Evolutionary conservation across 1,140 invertebrate genomes (phyloP), one percentile per base, ranked within the genome.

Genomic region (Sinonovacula constricta): DNA sequence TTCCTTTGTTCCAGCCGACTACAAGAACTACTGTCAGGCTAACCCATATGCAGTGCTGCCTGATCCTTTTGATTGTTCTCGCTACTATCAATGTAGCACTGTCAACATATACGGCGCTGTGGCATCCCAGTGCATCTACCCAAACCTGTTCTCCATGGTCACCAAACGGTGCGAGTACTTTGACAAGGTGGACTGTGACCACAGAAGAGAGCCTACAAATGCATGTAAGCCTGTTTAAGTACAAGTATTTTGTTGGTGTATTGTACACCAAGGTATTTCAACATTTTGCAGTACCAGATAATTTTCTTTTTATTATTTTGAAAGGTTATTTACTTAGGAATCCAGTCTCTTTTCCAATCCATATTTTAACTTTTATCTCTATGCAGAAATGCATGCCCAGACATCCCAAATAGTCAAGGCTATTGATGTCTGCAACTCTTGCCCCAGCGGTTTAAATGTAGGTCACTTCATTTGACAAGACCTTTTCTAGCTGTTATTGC

Each of bases 61-160:
- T 24, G 79, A 76, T 57, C 70, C 76, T 0, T 54, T 33, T 33
- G 76, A 75, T 49, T 83, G 81, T 75, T 79, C 78, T n/a, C 78
- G 79, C 31, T 83, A 74, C 49, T 80, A 78, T 45, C 59, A 75
- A 59, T 83, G 81, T 49, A 70, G 68, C 15, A n/a, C 1, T 49
- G 24, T 10, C 7, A 51, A 18, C 24, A 15, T 15, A 49, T 31
- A 28, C 59, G 51, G 14, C 34, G 60, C 36, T 71, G 36, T 70
- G 51, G 67, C 1, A 31, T 66, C 18, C 26, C 84, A 87, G 49
- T 87, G 86, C 63, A 49, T 56, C 30, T 87, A 86, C 71, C 86
- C 86, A 7, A 56, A 83, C 24, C 57, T 87, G 28, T 87, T 84
- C 67, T 83, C 81, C 30, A n/a, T 60, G 0, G 22, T 39, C 12